phyloP scores from a whole-genome alignment of 2,113 vertebrate genomes.

The Caranx melampygus region DNA sequence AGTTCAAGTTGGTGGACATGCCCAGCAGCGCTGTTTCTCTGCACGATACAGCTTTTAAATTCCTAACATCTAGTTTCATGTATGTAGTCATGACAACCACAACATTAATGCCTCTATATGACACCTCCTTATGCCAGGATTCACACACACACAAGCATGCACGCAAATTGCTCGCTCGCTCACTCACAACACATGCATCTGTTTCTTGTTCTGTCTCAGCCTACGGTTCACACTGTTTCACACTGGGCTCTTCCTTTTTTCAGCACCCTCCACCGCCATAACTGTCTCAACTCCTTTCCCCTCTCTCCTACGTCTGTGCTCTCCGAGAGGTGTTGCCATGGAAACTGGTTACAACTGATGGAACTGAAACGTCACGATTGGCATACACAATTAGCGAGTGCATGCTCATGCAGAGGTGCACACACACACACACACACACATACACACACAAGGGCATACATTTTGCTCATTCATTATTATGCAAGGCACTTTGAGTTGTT shows the following conservation, averaged over 20 bases:
- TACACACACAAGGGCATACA: conserved; percentile 18
- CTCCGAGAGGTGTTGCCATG: conserved; percentile 81
- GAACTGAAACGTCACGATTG: conserved; percentile 73
- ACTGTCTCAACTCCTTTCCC: conserved; percentile 68
- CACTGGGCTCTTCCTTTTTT: conserved; percentile 69
- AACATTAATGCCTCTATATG: neutral
- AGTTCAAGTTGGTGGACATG: conserved; percentile 38
- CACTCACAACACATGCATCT: conserved; percentile 44
- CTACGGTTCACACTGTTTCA: conserved; percentile 62
- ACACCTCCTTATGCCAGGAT: conserved; percentile 11
- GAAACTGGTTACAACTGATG: conserved; percentile 86
- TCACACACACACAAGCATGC: neutral
- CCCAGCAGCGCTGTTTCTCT: conserved; percentile 17
- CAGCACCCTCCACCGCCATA: conserved; percentile 65
- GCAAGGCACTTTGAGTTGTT: conserved; percentile 45
- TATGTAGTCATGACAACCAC: conserved; percentile 29
- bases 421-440: conserved; percentile 2
- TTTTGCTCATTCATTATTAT: conserved; percentile 69
- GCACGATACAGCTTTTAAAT: neutral
- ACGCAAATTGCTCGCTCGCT: neutral
- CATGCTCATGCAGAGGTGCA: conserved; percentile 1
- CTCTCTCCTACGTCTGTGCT: conserved; percentile 74
- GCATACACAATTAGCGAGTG: conserved; percentile 69
- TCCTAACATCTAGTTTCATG: neutral
- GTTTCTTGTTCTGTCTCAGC: conserved; percentile 49